Evolutionary conservation across 92 coral and sea anemone genomes (phyloP), one percentile per base, ranked within the genome.

Genomic region (Epizoanthus scotinus): DNA sequence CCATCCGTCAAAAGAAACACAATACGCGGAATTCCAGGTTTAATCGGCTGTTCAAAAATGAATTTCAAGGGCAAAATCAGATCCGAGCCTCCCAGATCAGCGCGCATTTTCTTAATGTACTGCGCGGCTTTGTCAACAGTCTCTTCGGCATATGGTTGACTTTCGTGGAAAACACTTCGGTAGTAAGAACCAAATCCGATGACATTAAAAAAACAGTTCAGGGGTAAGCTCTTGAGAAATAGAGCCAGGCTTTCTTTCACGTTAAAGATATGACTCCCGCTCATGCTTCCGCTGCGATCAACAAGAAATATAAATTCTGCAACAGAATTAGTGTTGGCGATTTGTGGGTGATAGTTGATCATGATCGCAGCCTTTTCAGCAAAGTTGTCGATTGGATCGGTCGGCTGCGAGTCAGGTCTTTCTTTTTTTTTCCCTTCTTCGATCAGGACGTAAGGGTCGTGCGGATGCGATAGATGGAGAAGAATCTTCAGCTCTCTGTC

Each of bases 261-360:
- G 59, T 86, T 91, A 29, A 91, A 95, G n/a, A 95, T 95, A 78
- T 95, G 98, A 26, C 82, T 87, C 2, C 98, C 98, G 56, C 94
- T 95, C 98, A 95, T 95, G 27, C 98, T 93, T 26, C 98, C 98
- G 80, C 99, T 96, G 13, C 99, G 94, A 74, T 96, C 99, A 9
- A 96, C 98, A 10, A 96, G 89, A 64, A 96, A 96, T 21, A 93
- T 85, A 65, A 86, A 96, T 60, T 96, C 99, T 18, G 86, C 81
- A 0, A 54, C 56, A 10, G 90, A 89, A 67, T 78, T 49, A 6
- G 52, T 54, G 66, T 81, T 87, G 60, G 83, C 81, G 31, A 93
- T 84, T 71, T 84, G 84, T 8, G 99, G 98, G 6, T 94, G 79
- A 60, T 89, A 93, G 69, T 91, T 96, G 6, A 94, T 85, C 91